phyloP scores from a whole-genome alignment of 2,888 invertebrate genomes.

The Nomada lathburiana region DNA sequence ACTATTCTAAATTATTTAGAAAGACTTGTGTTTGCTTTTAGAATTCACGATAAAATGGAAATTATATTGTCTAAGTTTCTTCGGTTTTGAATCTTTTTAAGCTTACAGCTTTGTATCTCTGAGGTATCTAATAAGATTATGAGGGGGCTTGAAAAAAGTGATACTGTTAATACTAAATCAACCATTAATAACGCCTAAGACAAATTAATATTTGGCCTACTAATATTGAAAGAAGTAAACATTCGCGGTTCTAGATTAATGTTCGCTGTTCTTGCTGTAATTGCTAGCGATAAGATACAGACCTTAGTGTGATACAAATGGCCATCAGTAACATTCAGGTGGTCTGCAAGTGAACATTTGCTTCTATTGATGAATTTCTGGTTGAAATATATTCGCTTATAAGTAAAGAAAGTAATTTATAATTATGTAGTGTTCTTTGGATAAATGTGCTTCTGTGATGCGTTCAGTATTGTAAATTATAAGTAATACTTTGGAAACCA shows the following conservation, averaged over 20 bases:
- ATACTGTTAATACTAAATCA: background rate
- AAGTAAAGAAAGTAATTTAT: background rate
- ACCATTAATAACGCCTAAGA: background rate
- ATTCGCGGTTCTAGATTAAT: background rate
- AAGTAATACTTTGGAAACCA: background rate
- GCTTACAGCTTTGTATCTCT: too few relatives aligned
- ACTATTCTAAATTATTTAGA: too few relatives aligned
- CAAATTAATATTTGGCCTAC: background rate
- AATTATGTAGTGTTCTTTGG: background rate
- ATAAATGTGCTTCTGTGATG: background rate
- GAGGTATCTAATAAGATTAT: too few relatives aligned
- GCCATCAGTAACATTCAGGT: constrained; percentile 40
- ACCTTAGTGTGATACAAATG: constrained; percentile 17
- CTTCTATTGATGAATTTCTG: background rate
- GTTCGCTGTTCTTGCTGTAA: background rate
- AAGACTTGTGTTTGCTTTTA: too few relatives aligned
- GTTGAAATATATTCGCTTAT: background rate
- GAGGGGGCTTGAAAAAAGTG: too few relatives aligned
- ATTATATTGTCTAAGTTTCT: too few relatives aligned
- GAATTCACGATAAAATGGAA: too few relatives aligned
- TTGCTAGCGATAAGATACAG: constrained; percentile 53
- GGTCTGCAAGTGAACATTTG: constrained; percentile 18
- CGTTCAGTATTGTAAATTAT: background rate
- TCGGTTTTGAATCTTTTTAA: too few relatives aligned
- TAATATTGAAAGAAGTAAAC: background rate